These are phyloP conservation scores for Apaloderma vittatum DNA, from an alignment of 2,113 vertebrate genomes.

Conservation along the genomic window DNA sequence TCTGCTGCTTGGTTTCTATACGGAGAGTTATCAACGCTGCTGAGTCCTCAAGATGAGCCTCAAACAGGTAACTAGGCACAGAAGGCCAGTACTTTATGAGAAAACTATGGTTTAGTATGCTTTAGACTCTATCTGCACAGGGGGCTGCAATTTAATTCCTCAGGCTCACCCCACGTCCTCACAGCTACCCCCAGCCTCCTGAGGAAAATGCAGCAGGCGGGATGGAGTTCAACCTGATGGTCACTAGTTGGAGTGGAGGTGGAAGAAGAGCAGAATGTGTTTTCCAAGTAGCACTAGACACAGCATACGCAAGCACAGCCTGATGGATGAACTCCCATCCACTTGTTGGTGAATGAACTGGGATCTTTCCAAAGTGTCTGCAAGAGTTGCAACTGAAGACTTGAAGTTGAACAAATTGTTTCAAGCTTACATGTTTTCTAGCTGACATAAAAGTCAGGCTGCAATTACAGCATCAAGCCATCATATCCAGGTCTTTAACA, in stretches of 20 bases:
- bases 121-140: neutral
- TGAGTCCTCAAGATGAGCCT: neutral
- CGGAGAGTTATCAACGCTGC: neutral
- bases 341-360: neutral
- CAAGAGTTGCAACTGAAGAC: neutral
- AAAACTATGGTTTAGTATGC: neutral
- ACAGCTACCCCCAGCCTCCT: neutral
- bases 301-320: fast-evolving
- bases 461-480: neutral
- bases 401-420: neutral
- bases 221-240: neutral
- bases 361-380: neutral
- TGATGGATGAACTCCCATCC: neutral
- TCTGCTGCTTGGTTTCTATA: neutral
- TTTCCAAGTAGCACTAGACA: neutral
- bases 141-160: neutral
- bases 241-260: neutral
- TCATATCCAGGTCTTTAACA: neutral
- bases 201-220: neutral
- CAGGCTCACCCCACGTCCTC: neutral
- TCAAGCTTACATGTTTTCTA: neutral
- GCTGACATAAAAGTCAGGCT: neutral
- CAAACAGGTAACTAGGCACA: neutral
- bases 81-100: neutral
- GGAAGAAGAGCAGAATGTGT: neutral